Evolutionary conservation across 2,797 vertebrate genomes (phyloP), one percentile per base, ranked within the genome.

Genomic region (Calcarius lapponicus): DNA sequence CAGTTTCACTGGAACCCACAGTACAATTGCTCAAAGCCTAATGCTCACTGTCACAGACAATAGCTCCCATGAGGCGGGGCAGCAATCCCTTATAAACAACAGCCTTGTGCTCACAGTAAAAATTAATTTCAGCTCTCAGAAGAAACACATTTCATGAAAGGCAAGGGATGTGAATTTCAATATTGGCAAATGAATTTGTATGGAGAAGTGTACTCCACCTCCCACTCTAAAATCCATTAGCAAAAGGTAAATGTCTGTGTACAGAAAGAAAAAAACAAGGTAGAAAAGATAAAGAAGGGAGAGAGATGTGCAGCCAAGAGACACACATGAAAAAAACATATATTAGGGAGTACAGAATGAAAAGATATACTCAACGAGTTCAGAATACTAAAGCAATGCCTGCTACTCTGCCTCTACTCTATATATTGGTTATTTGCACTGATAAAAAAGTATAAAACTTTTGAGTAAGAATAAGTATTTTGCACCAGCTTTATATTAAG

Each of bases 61-160:
- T 71, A 94, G 76, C 34, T 87, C 91, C 60, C 80, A 8, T 75
- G 74, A 34, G 62, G 24, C 4, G 11, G 62, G n/a, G 70, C 38
- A 90, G 28, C 34, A 88, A 92, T 92, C 36, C 81, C 56, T 73
- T 88, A 78, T 72, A 95, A 94, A 74, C 67, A 96, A 74, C 62
- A 91, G 65, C 15, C 50, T 88, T 89, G 75, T 90, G 29, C 54
- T 92, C 65, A 56, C 65, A 54, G 79, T 76, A 86, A 91, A 96
- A 93, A 88, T 83, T 47, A 88, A 92, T 93, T 93, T 93, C 89
- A 93, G 65, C 50, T 50, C 51, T 75, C 42, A 65, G n/a, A 79
- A 81, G 65, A 86, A 90, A 89, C 36, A 69, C 22, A 88, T 92
- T 95, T 86, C 50, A 89, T 25, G 47, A 80, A 75, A 85, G 14